Base-by-base conservation (phyloP, 2,888 invertebrate species). In the Macrophya annulata region DNA sequence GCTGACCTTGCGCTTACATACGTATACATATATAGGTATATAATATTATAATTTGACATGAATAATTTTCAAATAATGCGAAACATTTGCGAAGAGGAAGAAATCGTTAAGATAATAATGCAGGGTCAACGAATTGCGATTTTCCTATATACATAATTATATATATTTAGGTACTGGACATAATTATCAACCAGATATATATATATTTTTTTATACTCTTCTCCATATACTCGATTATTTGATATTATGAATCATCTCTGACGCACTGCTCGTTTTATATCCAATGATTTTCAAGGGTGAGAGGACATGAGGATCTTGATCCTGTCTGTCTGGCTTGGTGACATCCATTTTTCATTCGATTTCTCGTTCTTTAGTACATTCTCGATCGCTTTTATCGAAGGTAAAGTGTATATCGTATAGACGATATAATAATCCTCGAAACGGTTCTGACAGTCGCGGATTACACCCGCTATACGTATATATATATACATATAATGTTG, bases 301-400 rank as follows among this genome's bases (percentile, higher is more conserved):
- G 6, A 62, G 81, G 81, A 81, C 62, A 62, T 31, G 31, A 59
- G 51, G 43, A 81, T 81, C 81, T 31, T 15, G 43, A 81, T 77
- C 77, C 77, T 31, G 77, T 77, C 55, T 77, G 81, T 77, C 55
- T 77, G 81, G 43, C 81, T 62, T 15, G 79, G 6, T 81, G 43
- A 25, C 40, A 9, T 10, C 9, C 9, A 17, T 51, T 17, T 48
- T 31, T 51, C 21, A 15, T 1, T 77, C 4, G n/a, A 0, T 45
- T 43, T 37, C 43, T 37, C 12, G 15, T 62, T 62, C 17, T 15
- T 59, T 40, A 40, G 62, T 81, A 62, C 79, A 62, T 81, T 81
- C 4, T 21, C 43, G n/a, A 81, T 81, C 81, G 79, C 40, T 1
- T 43, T 62, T 43, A 81, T 81, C 81, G 40, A 40, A 40, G 9